Evolutionary conservation across 2,888 invertebrate genomes (phyloP).

Genomic region (Blomia tropicalis): DNA sequence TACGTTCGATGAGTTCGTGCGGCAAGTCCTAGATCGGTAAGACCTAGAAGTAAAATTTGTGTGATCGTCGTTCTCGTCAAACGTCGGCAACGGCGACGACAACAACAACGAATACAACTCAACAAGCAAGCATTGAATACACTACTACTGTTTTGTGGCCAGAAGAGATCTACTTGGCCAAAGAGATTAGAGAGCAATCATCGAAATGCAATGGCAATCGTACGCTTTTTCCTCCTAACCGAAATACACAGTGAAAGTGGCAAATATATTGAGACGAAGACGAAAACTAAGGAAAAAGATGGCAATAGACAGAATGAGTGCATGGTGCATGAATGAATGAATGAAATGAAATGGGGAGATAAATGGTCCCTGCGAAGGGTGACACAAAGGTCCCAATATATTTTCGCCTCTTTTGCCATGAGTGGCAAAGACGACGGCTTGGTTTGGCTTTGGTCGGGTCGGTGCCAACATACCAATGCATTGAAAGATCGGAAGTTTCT

Average conservation of each 20-base stretch:
- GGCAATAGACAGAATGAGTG: neutral
- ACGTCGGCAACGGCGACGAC: no score
- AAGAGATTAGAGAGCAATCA: constrained; percentile 9
- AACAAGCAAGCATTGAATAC: no score
- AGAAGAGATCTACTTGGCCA: neutral
- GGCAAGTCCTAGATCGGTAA: no score
- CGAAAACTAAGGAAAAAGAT: neutral
- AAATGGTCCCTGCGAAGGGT: constrained; percentile 12
- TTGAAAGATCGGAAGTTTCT: constrained; percentile 3
- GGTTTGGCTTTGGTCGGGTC: neutral
- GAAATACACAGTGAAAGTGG: neutral
- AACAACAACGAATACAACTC: no score
- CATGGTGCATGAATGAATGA: neutral
- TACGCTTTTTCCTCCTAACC: neutral
- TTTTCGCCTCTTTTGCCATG: no score
- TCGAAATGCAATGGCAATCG: neutral
- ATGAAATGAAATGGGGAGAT: neutral
- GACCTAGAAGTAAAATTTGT: no score
- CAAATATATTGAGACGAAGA: neutral
- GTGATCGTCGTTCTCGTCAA: no score
- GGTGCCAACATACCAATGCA: constrained; percentile 2
- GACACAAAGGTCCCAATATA: constrained; percentile 1
- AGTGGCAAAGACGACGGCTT: neutral
- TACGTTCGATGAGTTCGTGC: neutral
- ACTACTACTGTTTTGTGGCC: neutral